Conservation (phyloP, 2,113 vertebrate genomes). For the Macrotis lagotis region DNA sequence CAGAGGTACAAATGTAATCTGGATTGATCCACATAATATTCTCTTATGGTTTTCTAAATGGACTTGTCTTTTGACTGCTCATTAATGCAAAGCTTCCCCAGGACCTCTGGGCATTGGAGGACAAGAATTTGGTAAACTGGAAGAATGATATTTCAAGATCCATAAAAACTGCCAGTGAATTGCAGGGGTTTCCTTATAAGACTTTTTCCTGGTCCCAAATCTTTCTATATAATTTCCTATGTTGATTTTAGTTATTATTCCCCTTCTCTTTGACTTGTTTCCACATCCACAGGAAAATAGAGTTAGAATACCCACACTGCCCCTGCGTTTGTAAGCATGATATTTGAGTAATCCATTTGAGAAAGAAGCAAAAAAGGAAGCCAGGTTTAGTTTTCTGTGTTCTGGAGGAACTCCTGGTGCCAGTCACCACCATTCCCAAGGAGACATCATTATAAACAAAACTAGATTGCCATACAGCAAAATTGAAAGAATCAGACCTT, state of each 20-base stretch:
- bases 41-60: background rate
- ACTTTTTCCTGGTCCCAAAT: background rate
- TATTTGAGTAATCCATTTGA: background rate
- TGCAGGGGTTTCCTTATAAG: background rate
- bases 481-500: background rate
- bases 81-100: constrained; percentile 37
- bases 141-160: constrained; percentile 20
- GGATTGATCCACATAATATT: constrained; percentile 38
- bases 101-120: background rate
- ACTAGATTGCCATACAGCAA: constrained; percentile 57
- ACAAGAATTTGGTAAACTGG: background rate
- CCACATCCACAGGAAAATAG: background rate
- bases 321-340: background rate
- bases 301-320: background rate
- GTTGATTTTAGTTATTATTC: constrained; percentile 22
- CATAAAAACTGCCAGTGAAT: background rate
- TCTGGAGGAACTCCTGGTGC: constrained; percentile 3
- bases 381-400: background rate
- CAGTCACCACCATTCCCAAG: background rate
- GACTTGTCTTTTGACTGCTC: constrained; percentile 64
- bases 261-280: background rate
- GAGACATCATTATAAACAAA: constrained; percentile 33
- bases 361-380: background rate
- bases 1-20: constrained; percentile 62
- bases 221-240: background rate